Percentiles rank a stretch among this genome's conserved stretches.
These are phyloP conservation scores for Caenorhabditis zanzibari DNA, from an alignment of 2,888 invertebrate species.

Conservation along the genomic window DNA sequence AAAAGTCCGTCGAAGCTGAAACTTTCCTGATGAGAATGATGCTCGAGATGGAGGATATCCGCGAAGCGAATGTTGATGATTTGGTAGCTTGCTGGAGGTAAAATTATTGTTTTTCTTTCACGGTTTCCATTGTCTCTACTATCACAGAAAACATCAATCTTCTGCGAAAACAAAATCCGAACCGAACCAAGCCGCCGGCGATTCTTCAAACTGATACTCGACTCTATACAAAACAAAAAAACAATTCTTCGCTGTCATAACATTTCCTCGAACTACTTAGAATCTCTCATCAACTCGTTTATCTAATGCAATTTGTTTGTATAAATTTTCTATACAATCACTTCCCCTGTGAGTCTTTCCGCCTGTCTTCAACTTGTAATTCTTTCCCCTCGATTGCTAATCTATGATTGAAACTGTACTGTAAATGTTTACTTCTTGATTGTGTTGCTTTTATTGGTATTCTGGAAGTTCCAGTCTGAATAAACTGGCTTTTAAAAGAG, in stretches of 20 bases:
- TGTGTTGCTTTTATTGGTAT: neutral
- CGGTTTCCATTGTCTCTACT: neutral
- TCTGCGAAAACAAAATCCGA: constrained; percentile 1
- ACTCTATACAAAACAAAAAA: neutral
- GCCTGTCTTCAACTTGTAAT: constrained; percentile 25
- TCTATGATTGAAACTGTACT: constrained; percentile 3
- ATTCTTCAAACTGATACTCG: constrained; percentile 2
- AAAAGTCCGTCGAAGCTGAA: constrained; percentile 45
- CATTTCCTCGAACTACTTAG: neutral
- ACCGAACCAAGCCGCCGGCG: constrained; percentile 34
- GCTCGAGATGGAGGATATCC: constrained; percentile 55
- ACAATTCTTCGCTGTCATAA: constrained; percentile 13
- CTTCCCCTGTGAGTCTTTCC: constrained; percentile 35
- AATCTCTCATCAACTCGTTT: constrained; percentile 35
- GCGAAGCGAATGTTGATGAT: constrained; percentile 40
- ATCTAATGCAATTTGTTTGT: constrained; percentile 10
- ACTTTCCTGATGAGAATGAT: constrained; percentile 56
- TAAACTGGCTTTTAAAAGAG: neutral
- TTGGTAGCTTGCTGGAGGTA: constrained; percentile 42
- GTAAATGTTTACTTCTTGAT: constrained; percentile 15
- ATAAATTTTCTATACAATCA: neutral
- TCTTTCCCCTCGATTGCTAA: constrained; percentile 8
- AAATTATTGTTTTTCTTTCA: neutral
- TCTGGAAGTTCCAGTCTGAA: neutral
- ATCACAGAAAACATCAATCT: constrained; percentile 30